phyloP scores from a whole-genome alignment of 2,888 invertebrate species.

The Empis stercorea region DNA sequence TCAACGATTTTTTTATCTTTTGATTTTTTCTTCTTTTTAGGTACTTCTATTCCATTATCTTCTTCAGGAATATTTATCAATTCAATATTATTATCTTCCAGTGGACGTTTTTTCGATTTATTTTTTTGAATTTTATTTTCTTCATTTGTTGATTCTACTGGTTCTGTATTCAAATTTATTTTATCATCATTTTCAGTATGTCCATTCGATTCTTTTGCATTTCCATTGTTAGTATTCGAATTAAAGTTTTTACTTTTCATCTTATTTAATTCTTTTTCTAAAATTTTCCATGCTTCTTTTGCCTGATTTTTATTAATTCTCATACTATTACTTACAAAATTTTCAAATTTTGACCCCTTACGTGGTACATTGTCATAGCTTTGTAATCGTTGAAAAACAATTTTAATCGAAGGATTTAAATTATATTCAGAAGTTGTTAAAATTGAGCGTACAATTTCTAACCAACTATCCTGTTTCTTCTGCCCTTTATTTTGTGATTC shows the following conservation, averaged over 20 bases:
- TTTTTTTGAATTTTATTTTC: constrained; percentile 12
- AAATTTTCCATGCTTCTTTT: constrained; percentile 52
- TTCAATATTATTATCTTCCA: constrained; percentile 20
- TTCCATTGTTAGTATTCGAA: background rate
- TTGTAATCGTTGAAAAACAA: constrained; percentile 53
- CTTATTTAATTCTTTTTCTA: constrained; percentile 42
- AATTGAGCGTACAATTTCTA: constrained; percentile 30
- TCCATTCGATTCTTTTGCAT: background rate
- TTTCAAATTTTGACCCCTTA: constrained; percentile 71
- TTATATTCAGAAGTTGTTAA: constrained; percentile 25
- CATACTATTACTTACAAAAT: constrained; percentile 56
- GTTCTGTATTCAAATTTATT: background rate
- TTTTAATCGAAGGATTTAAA: constrained; percentile 39
- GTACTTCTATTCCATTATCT: background rate
- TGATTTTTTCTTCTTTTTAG: constrained; percentile 9
- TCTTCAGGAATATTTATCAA: background rate
- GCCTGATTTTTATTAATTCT: constrained; percentile 46
- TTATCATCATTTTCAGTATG: background rate
- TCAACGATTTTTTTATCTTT: background rate
- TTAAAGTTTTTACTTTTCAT: constrained; percentile 16
- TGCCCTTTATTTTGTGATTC: constrained; percentile 66
- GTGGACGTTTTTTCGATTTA: constrained; percentile 35
- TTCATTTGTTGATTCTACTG: background rate
- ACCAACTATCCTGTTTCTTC: constrained; percentile 74
- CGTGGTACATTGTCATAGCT: constrained; percentile 71